These are phyloP conservation scores for Sisyra nigra DNA, from an alignment of 2,888 invertebrate genomes.

Conservation along the genomic window DNA sequence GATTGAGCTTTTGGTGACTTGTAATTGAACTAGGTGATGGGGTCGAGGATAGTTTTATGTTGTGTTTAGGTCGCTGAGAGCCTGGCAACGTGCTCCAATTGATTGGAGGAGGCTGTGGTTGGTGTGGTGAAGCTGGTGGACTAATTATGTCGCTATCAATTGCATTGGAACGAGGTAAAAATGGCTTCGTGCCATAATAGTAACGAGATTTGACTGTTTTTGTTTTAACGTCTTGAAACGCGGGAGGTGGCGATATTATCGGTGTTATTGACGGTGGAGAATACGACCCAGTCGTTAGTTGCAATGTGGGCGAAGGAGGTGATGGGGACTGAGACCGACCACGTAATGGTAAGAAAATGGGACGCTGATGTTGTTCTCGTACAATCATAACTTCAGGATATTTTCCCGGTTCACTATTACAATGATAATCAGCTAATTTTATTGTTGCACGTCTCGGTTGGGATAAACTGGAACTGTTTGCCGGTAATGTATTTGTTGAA, in stretches of 20 bases:
- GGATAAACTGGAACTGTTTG: conserved; percentile 15
- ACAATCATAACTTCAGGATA: conserved; percentile 11
- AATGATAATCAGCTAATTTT: conserved; percentile 35
- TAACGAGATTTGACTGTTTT: conserved; percentile 18
- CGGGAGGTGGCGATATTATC: conserved; percentile 52
- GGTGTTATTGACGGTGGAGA: conserved; percentile 51
- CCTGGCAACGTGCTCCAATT: conserved; percentile 25
- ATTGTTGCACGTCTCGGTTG: conserved; percentile 26
- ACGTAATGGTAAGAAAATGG: conserved; percentile 22
- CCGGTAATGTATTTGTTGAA: conserved; percentile 5
- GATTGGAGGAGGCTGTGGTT: conserved; percentile 16
- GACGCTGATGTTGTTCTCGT: conserved; percentile 19
- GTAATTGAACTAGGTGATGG: conserved; percentile 15
- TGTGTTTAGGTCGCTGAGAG: background rate
- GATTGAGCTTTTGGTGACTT: conserved; percentile 4
- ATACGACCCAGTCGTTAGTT: conserved; percentile 16
- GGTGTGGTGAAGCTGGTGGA: conserved; percentile 29
- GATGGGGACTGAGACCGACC: conserved; percentile 23
- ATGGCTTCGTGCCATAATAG: conserved; percentile 30
- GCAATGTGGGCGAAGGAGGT: conserved; percentile 19
- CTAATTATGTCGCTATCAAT: conserved; percentile 36
- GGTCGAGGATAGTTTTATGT: conserved; percentile 10
- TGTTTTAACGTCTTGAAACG: conserved; percentile 40
- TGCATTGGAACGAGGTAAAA: conserved; percentile 34
- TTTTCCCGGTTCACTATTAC: conserved; percentile 25